Evolutionary conservation across 1,140 invertebrate species (phyloP).

Genomic region (Cheumatopsyche charites): DNA sequence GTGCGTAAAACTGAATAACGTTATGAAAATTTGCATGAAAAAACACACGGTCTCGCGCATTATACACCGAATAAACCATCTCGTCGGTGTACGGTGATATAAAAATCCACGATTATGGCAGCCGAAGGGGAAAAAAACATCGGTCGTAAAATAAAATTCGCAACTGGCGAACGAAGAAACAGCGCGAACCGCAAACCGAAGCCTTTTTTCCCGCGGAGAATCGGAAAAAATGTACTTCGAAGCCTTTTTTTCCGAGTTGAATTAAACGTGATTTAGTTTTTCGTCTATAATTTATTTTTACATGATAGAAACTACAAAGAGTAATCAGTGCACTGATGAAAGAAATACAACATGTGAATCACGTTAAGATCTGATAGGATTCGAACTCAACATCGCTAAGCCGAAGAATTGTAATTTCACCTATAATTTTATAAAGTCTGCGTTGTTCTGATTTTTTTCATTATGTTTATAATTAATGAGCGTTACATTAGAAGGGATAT

Average conservation of each 20-base stretch:
- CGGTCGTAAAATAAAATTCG: conserved; percentile 9
- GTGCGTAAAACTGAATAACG: conserved; percentile 1
- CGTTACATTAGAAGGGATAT: no score
- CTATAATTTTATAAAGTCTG: no score
- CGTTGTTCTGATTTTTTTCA: no score
- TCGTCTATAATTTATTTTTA: conserved; percentile 40
- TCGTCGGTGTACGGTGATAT: no score
- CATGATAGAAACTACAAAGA: no score
- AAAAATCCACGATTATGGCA: background rate
- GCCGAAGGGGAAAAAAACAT: conserved; percentile 3
- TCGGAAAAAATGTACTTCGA: conserved; percentile 17
- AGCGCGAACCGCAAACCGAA: background rate
- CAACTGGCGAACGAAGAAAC: background rate
- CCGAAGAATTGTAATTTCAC: no score
- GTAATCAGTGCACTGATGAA: no score
- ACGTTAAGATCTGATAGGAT: no score
- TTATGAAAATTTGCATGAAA: background rate
- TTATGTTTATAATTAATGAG: no score
- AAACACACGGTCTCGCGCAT: background rate
- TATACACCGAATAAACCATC: no score
- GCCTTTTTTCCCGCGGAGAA: conserved; percentile 19
- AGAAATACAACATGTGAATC: no score
- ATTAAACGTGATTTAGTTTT: conserved; percentile 44
- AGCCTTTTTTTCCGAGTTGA: conserved; percentile 7
- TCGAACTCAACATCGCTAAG: no score